Evolutionary conservation across 2,888 invertebrate genomes (phyloP).

Genomic region (Rotaria socialis): DNA sequence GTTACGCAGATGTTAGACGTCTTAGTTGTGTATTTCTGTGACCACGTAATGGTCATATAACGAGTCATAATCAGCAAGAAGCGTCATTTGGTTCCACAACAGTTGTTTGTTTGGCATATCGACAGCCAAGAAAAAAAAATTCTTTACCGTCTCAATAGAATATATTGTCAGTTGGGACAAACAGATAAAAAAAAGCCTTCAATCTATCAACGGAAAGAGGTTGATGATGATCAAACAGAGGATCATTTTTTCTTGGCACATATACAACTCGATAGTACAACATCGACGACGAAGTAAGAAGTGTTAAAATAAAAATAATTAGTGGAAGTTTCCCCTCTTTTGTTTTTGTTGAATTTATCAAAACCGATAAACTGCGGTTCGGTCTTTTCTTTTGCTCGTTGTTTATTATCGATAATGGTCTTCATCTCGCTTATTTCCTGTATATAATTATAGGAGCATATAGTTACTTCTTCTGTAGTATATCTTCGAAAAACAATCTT

Average conservation of each 20-base stretch:
- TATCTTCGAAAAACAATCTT: background rate
- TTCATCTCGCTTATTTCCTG: background rate
- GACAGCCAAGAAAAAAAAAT: background rate
- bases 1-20: background rate
- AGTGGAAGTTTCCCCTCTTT: no score
- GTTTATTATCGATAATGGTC: background rate
- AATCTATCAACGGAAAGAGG: slow-evolving; percentile 1
- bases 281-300: background rate
- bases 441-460: background rate
- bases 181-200: background rate
- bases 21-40: background rate
- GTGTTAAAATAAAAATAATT: background rate
- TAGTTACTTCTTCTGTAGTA: background rate
- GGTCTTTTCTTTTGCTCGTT: background rate
- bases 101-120: background rate
- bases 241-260: background rate
- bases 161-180: slow-evolving; percentile 7
- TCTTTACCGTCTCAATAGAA: background rate
- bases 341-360: no score
- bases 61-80: background rate
- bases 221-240: slow-evolving; percentile 2
- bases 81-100: background rate
- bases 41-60: background rate
- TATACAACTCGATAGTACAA: background rate
- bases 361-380: no score